Evolutionary conservation across 2,113 vertebrate genomes (phyloP), one percentile per base, ranked within the genome.

Genomic region (Seriola aureovittata): DNA sequence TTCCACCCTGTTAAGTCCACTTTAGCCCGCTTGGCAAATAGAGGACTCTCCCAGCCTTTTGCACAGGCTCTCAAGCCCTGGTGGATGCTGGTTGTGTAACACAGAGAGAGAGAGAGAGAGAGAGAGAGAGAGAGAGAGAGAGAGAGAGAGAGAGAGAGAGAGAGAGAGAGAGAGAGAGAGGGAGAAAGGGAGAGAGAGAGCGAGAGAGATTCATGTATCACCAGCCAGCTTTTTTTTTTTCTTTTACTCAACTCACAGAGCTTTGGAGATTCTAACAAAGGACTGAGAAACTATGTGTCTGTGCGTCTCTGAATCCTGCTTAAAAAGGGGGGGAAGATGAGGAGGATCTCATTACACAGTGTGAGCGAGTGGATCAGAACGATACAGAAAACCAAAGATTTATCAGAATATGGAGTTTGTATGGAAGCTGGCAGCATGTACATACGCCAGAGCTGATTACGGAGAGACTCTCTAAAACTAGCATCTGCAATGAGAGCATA

Each of bases 1-100:
- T 81, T 83, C 84, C 66, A 87, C 57, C 54, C 71, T 71, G 79
- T 78, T 90, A 88, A 91, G 76, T 88, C 83, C 78, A 88, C 85
- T 89, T 88, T 75, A 87, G 85, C 74, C 78, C 4, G 11, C 71
- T 78, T 83, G 89, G 82, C 86, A 90, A 92, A 92, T 25, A 14
- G 21, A 29, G 82, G 82, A 84, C 82, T 89, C 84, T 91, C 80
- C 82, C 77, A 84, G 82, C 71, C 57, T 87, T 78, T 80, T 75
- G 64, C 77, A 80, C 32, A 32, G 74, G 60, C 80, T 71, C 65
- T 75, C 25, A 71, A 81, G 46, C 46, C 62, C 32, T 59, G 65
- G 59, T 87, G 82, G 85, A 89, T 86, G 80, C 66, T 72, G 81
- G 74, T 90, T 89, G 79, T 83, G 84, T 90, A 88, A 90, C 71